Evolutionary conservation across 2,797 vertebrate genomes (phyloP).

Genomic region (Melopsittacus undulatus): DNA sequence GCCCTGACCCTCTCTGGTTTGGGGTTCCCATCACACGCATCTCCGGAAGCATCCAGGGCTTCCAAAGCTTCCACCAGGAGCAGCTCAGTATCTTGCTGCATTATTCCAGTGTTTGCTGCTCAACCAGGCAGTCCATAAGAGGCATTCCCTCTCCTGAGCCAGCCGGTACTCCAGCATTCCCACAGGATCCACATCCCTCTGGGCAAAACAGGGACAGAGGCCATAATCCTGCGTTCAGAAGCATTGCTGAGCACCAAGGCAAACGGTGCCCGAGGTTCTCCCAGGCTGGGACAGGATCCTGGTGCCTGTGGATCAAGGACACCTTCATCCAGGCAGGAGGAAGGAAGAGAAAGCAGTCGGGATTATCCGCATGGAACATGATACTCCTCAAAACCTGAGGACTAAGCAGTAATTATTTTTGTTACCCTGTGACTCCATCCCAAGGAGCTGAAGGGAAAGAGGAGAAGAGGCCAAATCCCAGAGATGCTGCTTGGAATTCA

Average conservation of each 20-base stretch:
- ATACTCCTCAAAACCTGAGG: not conserved
- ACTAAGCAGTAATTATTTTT: constrained; percentile 36
- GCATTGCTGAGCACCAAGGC: fast-evolving
- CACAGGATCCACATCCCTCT: fast-evolving
- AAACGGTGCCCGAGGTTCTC: fast-evolving
- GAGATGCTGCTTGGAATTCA: constrained; percentile 34
- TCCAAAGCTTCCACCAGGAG: not conserved
- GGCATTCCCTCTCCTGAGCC: not conserved
- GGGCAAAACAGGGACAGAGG: not conserved
- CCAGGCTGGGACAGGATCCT: not conserved
- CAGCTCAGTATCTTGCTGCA: fast-evolving
- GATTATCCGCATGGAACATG: not conserved
- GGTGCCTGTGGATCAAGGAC: not conserved
- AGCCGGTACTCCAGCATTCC: not conserved
- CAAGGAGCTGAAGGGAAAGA: not conserved
- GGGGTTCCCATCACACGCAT: fast-evolving
- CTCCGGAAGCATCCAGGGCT: fast-evolving
- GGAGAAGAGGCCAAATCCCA: not conserved
- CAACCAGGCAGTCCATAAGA: fast-evolving
- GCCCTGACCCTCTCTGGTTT: not conserved
- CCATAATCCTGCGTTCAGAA: fast-evolving
- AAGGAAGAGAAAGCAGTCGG: fast-evolving
- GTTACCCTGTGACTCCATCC: not conserved
- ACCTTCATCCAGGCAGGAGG: not conserved
- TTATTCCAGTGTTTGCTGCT: fast-evolving